phyloP scores from a whole-genome alignment of 2,797 vertebrate genomes.

The Aulostomus chinensis region DNA sequence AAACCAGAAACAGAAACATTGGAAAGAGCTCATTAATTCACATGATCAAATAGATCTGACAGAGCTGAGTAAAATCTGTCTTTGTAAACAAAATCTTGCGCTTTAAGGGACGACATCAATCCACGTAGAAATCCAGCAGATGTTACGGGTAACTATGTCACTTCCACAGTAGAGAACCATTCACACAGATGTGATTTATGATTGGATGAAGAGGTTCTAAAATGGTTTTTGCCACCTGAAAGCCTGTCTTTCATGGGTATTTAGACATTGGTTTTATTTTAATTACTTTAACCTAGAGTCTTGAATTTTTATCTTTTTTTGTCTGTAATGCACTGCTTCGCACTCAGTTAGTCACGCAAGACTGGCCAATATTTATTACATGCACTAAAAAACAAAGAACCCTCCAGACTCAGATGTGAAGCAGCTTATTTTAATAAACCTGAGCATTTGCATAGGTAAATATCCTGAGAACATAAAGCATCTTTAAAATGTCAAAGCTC shows the following conservation, averaged over 20 bases:
- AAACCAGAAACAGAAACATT: not conserved
- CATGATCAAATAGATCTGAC: not conserved
- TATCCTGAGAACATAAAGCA: slow-evolving; percentile 50
- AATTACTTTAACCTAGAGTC: slow-evolving; percentile 12
- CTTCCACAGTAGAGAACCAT: not conserved
- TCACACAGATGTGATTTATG: slow-evolving; percentile 7
- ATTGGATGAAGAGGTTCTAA: not conserved
- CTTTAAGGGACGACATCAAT: not conserved
- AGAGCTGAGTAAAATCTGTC: not conserved
- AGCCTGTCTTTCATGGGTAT: not conserved
- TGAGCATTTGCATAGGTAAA: slow-evolving; percentile 59
- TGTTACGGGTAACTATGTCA: not conserved
- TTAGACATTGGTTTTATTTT: slow-evolving; percentile 15
- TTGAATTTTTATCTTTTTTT: not conserved
- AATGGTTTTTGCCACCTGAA: slow-evolving; percentile 1
- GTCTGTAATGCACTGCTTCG: not conserved
- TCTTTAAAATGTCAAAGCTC: slow-evolving; percentile 30
- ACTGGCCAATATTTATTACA: slow-evolving; percentile 26
- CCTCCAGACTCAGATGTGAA: slow-evolving; percentile 4
- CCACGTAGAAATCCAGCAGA: not conserved
- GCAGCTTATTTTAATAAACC: slow-evolving; percentile 48
- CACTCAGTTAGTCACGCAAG: slow-evolving; percentile 10
- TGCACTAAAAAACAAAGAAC: not conserved
- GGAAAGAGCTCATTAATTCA: not conserved
- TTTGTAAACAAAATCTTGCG: not conserved